Evolutionary conservation across 2,113 vertebrate species (phyloP), one percentile per base, ranked within the genome.

Genomic region (Nestor notabilis): DNA sequence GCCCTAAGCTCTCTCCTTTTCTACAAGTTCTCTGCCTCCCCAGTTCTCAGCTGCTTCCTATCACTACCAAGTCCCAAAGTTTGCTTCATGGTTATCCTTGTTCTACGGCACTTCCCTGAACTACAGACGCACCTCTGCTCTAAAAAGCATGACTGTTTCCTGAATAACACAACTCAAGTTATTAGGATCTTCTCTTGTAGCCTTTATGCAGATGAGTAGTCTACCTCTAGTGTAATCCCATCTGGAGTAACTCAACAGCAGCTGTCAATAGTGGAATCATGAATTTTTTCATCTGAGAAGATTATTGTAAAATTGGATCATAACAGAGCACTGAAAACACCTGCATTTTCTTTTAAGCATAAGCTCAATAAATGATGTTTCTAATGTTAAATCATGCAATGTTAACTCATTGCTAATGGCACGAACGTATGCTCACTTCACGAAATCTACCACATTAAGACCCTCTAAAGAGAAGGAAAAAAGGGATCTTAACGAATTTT

Each of bases 401-500:
- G 55, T 64, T 87, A 90, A 87, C 71, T 88, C 31, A 43, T 28
- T 60, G 53, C 58, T 96, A 80, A 86, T 70, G 76, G 79, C 79
- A 77, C 63, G 70, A 95, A 92, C 3, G 28, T 66, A 55, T 66
- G 64, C 55, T 92, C 90, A 66, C 68, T 78, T 78, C 60, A 75
- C 50, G 86, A 89, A 83, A 92, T 64, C 18, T 31, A 47, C 76
- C 69, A 14, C 68, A 79, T 90, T 83, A 93, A 78, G 49, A 76
- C 55, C 29, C 39, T 97, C 68, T 94, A 90, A 92, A 94, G 74
- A 94, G 79, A 76, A 76, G 72, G 69, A 72, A 90, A 95, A 96
- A 92, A 89, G 72, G 47, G 43, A 87, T 91, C 80, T 92, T 86
- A 93, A 86, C 71, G 92, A 83, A 41, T 64, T 83, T 94, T 95